Evolutionary conservation across 2,113 vertebrate species (phyloP).

Genomic region (Enhydra lutris): DNA sequence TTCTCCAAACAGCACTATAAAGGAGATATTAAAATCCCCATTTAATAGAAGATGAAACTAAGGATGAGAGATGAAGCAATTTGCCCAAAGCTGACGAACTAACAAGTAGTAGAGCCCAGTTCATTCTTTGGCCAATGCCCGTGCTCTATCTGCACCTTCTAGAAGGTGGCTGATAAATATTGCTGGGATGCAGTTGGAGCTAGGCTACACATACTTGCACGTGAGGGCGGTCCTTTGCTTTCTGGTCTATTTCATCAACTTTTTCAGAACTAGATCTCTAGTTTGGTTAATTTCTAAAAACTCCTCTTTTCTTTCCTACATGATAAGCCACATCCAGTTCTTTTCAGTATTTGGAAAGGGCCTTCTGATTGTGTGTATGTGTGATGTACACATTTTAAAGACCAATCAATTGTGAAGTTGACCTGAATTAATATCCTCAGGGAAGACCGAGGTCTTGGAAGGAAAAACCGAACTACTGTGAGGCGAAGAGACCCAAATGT

Average conservation of each 20-base stretch:
- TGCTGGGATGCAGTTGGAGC: background rate
- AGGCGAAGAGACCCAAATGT: background rate
- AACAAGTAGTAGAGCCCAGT: background rate
- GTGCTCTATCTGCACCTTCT: background rate
- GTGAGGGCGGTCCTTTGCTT: background rate
- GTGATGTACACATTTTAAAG: background rate
- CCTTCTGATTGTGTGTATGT: background rate
- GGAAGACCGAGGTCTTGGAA: conserved; percentile 5
- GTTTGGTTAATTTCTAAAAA: background rate
- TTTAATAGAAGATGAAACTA: background rate
- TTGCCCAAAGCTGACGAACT: background rate
- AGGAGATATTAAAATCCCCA: background rate
- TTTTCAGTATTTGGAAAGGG: background rate
- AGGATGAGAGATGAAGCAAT: background rate
- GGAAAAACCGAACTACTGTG: background rate
- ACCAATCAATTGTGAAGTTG: background rate
- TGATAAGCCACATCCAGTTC: background rate
- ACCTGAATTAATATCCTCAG: background rate
- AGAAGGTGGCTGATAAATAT: background rate
- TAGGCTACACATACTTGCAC: background rate
- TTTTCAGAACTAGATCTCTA: conserved; percentile 23
- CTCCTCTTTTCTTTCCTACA: background rate
- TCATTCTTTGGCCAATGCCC: background rate
- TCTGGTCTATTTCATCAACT: background rate
- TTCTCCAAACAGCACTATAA: background rate